These are phyloP conservation scores for Oryzaephilus surinamensis DNA, from an alignment of 1,140 invertebrate genomes.

Conservation along the genomic window DNA sequence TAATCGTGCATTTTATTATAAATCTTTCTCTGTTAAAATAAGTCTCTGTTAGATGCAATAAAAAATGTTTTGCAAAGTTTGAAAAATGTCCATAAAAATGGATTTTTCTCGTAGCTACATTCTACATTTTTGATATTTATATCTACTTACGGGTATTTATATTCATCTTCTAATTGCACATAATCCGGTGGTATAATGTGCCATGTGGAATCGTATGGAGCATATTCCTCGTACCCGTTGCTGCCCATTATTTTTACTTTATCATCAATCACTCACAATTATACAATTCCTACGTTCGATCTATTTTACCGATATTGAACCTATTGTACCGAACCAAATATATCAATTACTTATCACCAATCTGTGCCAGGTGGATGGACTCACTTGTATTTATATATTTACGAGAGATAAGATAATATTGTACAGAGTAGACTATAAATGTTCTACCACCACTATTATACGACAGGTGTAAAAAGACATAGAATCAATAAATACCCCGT, in stretches of 20 bases:
- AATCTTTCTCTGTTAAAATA: too few species aligned
- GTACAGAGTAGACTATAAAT: too few species aligned
- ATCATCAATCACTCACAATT: slow-evolving; percentile 3
- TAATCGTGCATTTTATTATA: too few species aligned
- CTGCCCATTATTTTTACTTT: slow-evolving; percentile 15
- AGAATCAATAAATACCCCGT: too few species aligned
- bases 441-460: too few species aligned
- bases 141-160: slow-evolving; percentile 39
- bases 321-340: background rate
- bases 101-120: background rate
- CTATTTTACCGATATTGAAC: background rate
- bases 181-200: slow-evolving; percentile 59
- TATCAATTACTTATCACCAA: slow-evolving; percentile 2
- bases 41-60: too few species aligned
- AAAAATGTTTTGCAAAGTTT: too few species aligned
- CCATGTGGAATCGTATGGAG: slow-evolving; percentile 52
- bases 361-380: slow-evolving; percentile 13
- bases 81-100: too few species aligned
- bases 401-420: too few species aligned
- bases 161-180: slow-evolving; percentile 49
- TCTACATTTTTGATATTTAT: background rate
- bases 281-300: background rate
- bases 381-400: too few species aligned
- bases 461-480: too few species aligned
- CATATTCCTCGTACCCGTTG: slow-evolving; percentile 22